phyloP scores from a whole-genome alignment of 2,113 vertebrate genomes.

The Cettia cetti region DNA sequence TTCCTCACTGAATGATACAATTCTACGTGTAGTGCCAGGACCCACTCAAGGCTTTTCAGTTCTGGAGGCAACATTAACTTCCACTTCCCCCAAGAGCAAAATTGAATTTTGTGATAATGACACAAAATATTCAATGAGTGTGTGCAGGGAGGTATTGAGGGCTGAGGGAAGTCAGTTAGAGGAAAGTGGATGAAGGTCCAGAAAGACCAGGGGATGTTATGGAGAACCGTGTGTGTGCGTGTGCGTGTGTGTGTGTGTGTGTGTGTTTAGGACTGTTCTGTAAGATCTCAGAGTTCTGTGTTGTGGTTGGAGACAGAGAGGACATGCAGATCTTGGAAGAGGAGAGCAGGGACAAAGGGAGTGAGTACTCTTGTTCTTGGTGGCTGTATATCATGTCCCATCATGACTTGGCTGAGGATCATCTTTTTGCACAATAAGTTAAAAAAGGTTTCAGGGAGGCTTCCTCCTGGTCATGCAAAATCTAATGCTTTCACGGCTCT shows the following conservation, averaged over 20 bases:
- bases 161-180: not conserved
- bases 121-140: not conserved
- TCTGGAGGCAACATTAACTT: slow-evolving; percentile 4
- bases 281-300: not conserved
- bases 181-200: not conserved
- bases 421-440: not conserved
- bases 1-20: slow-evolving; percentile 35
- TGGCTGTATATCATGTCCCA: not conserved
- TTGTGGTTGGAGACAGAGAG: not conserved
- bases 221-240: not conserved
- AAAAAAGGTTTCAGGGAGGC: not conserved
- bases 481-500: not conserved
- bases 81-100: not conserved
- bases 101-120: not conserved
- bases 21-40: not conserved
- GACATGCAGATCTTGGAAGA: not conserved
- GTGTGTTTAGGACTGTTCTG: not conserved
- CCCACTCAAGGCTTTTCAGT: slow-evolving; percentile 27
- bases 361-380: not conserved
- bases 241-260: not conserved
- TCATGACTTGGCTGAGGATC: not conserved
- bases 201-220: not conserved
- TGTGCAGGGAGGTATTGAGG: not conserved
- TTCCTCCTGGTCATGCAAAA: not conserved
- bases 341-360: not conserved